Percentiles rank a stretch among this genome's conserved stretches.
phyloP scores from a whole-genome alignment of 2,797 vertebrate species.

The Catostomus latipinnis region DNA sequence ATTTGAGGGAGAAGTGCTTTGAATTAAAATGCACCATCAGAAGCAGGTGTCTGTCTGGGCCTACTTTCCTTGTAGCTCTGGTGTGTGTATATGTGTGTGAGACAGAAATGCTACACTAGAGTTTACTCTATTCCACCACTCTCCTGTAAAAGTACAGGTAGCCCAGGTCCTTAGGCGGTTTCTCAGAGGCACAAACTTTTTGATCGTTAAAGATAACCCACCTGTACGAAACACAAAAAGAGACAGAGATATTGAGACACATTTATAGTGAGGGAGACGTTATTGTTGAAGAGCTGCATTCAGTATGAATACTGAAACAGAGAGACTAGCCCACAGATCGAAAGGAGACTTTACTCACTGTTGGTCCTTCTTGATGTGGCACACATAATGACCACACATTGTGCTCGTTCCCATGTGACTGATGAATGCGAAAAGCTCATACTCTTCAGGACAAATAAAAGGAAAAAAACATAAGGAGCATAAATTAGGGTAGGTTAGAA shows the following conservation, averaged over 20 bases:
- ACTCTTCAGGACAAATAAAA: constrained; percentile 78
- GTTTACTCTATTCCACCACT: constrained; percentile 84
- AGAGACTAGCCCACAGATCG: not conserved
- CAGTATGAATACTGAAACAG: not conserved
- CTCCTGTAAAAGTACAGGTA: constrained; percentile 99
- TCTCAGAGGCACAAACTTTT: constrained; percentile 98
- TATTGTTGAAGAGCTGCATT: not conserved
- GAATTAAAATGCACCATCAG: constrained; percentile 45
- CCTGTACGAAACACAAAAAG: constrained; percentile 68
- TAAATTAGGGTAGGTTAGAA: not conserved
- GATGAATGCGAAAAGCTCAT: constrained; percentile 97
- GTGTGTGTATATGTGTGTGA: no score
- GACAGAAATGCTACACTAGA: constrained; percentile 33
- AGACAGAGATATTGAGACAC: not conserved
- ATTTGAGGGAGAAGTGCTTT: constrained; percentile 50
- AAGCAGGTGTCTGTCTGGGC: constrained; percentile 45
- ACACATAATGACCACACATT: constrained; percentile 99
- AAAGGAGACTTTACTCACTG: constrained; percentile 80
- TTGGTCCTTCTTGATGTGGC: constrained; percentile 98
- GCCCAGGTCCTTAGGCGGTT: constrained; percentile 97
- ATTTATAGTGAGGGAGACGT: not conserved
- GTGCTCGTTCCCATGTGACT: constrained; percentile 99
- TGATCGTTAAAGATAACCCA: constrained; percentile 99
- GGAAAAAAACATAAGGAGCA: not conserved
- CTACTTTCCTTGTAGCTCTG: constrained; percentile 64